phyloP scores from a whole-genome alignment of 2,888 invertebrate species.

The Tinea semifulvella region DNA sequence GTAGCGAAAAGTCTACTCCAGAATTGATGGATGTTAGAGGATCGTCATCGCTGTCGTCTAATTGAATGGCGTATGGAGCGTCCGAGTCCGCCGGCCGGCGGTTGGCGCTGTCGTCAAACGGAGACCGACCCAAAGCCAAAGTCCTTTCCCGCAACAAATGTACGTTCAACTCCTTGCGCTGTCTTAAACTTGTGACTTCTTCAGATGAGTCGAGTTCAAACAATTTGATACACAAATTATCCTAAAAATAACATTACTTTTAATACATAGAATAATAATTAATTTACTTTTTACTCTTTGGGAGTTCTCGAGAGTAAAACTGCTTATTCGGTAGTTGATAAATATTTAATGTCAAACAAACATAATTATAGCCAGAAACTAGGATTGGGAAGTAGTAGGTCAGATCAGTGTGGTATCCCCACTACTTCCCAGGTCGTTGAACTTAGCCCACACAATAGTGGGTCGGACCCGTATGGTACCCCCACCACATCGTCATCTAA shows the following conservation, averaged over 20 bases:
- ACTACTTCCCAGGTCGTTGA: too few relatives aligned
- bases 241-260: constrained; percentile 27
- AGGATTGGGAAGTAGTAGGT: too few relatives aligned
- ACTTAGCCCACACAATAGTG: too few relatives aligned
- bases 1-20: constrained; percentile 90
- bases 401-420: too few relatives aligned
- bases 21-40: constrained; percentile 80
- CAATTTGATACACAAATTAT: constrained; percentile 44
- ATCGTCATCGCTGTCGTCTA: constrained; percentile 75
- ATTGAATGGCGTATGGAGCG: constrained; percentile 62
- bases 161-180: constrained; percentile 40
- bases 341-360: too few relatives aligned
- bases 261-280: not conserved
- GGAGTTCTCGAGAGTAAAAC: too few relatives aligned
- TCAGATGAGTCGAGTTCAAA: constrained; percentile 36
- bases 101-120: constrained; percentile 43
- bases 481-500: too few relatives aligned
- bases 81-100: constrained; percentile 46
- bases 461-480: too few relatives aligned
- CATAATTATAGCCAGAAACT: too few relatives aligned
- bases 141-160: constrained; percentile 47
- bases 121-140: constrained; percentile 43
- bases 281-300: too few relatives aligned
- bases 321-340: too few relatives aligned
- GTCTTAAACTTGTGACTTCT: constrained; percentile 30